A percentile compares a stretch with the other conserved stretches of the same genome.
These are phyloP conservation scores for Pseudopipra pipra DNA, from an alignment of 2,113 vertebrate genomes.

Conservation along the genomic window DNA sequence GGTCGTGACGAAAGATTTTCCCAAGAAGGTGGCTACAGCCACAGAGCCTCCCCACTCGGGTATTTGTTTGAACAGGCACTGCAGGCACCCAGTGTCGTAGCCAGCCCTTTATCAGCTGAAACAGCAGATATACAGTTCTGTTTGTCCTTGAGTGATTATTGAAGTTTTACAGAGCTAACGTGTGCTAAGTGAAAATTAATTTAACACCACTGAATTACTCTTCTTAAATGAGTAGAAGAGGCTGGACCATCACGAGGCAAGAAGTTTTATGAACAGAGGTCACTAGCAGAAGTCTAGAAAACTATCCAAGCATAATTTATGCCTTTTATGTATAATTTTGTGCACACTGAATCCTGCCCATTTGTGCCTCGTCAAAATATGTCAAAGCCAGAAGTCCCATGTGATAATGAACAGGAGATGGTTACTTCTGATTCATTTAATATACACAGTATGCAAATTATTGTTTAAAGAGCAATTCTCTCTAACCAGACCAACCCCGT, in stretches of 20 bases:
- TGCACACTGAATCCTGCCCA: not conserved
- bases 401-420: not conserved
- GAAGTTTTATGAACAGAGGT: not conserved
- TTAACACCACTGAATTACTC: not conserved
- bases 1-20: not conserved
- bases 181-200: not conserved
- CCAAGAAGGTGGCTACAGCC: not conserved
- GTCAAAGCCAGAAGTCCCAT: not conserved
- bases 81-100: accelerated
- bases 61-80: not conserved
- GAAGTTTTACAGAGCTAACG: not conserved
- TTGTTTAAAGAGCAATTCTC: not conserved
- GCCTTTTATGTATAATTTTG: not conserved
- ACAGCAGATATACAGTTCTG: not conserved
- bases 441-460: not conserved
- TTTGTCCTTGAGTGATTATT: not conserved
- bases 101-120: not conserved
- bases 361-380: not conserved
- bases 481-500: not conserved
- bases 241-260: not conserved
- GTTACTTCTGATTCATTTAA: not conserved
- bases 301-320: not conserved
- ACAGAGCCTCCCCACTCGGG: not conserved
- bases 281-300: not conserved
- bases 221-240: not conserved